These are phyloP conservation scores for Physella acuta DNA, from an alignment of 1,140 invertebrate species.

Conservation along the genomic window DNA sequence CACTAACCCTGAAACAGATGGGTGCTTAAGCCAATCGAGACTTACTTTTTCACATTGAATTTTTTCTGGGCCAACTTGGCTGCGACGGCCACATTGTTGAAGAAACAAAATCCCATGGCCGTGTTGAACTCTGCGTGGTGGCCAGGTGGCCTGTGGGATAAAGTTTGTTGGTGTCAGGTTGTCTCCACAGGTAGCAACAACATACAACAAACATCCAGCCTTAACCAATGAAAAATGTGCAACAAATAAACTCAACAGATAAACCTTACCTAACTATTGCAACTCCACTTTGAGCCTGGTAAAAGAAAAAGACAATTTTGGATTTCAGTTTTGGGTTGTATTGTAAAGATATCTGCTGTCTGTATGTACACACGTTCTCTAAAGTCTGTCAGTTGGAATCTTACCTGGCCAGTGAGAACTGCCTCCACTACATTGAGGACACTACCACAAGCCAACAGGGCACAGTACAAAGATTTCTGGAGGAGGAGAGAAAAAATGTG, in stretches of 20 bases:
- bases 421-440: conserved; percentile 78
- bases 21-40: too few species aligned
- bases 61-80: conserved; percentile 71
- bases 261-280: conserved; percentile 74
- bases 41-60: conserved; percentile 44
- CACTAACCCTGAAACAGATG: too few species aligned
- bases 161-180: too few species aligned
- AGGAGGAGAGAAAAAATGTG: conserved; percentile 39
- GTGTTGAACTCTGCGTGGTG: conserved; percentile 93
- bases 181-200: too few species aligned
- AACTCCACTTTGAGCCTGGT: conserved; percentile 67
- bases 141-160: conserved; percentile 91
- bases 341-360: too few species aligned
- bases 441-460: conserved; percentile 77
- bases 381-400: too few species aligned
- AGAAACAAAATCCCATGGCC: conserved; percentile 91
- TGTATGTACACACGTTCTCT: too few species aligned
- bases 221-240: too few species aligned
- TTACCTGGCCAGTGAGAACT: conserved; percentile 68
- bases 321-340: too few species aligned
- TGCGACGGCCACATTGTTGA: conserved; percentile 95
- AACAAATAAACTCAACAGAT: too few species aligned
- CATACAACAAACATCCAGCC: too few species aligned
- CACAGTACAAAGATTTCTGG: conserved; percentile 75
- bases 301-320: conserved; percentile 22